Conservation (phyloP, 2,113 vertebrate species). For the Alligator sinensis region DNA sequence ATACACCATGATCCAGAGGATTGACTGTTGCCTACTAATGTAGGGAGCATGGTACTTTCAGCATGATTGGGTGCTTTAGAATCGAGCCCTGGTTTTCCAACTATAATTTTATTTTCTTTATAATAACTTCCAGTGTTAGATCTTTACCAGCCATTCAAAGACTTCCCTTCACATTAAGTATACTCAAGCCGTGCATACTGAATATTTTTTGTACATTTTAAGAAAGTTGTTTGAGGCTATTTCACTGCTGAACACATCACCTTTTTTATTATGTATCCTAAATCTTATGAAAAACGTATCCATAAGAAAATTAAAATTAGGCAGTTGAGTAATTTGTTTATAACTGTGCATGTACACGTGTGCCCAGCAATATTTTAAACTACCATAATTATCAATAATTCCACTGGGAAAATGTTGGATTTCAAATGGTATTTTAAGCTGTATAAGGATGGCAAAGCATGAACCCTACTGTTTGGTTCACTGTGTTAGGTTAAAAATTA, state of each 20-base stretch:
- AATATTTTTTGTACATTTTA: neutral
- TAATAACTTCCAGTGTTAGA: neutral
- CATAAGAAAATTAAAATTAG: neutral
- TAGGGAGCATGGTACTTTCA: neutral
- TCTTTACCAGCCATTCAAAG: neutral
- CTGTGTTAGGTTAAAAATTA: neutral
- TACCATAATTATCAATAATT: neutral
- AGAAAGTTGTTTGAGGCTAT: neutral
- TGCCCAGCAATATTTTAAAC: neutral
- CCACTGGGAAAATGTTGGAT: neutral
- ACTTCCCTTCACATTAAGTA: neutral
- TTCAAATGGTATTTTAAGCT: neutral
- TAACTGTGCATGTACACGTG: neutral
- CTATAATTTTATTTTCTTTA: conserved; percentile 1
- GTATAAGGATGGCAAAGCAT: neutral
- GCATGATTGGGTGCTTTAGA: neutral
- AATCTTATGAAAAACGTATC: neutral
- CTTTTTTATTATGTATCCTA: neutral
- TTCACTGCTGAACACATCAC: neutral
- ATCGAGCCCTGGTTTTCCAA: neutral
- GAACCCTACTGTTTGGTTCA: neutral
- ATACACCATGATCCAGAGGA: too few species aligned
- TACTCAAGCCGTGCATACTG: neutral
- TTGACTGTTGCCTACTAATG: too few species aligned
- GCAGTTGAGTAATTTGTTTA: neutral